Evolutionary conservation across 2,113 vertebrate species (phyloP).

Genomic region (Gasterosteus aculeatus): DNA sequence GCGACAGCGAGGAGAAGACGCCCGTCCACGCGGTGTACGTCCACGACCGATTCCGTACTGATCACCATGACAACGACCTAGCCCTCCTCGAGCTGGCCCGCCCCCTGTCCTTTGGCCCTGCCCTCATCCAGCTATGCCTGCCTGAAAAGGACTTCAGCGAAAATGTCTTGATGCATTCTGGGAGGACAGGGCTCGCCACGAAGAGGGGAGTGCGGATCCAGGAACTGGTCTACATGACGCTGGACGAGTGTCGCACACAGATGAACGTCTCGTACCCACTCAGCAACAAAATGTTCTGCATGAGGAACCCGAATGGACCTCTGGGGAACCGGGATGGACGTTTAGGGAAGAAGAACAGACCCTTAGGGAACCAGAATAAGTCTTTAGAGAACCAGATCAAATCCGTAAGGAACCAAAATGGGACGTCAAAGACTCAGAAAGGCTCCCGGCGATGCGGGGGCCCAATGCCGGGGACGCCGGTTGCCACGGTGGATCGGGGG

Average conservation of each 20-base stretch:
- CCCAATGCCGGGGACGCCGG: conserved; percentile 79
- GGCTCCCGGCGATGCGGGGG: not conserved
- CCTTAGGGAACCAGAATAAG: not conserved
- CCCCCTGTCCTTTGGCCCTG: conserved; percentile 65
- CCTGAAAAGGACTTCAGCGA: conserved; percentile 90
- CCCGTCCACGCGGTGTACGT: conserved; percentile 40
- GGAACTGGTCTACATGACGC: conserved; percentile 69
- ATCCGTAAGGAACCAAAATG: not conserved
- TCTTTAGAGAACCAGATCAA: not conserved
- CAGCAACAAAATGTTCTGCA: conserved; percentile 90
- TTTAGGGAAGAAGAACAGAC: not conserved
- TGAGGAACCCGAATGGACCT: conserved; percentile 31
- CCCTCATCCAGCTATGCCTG: conserved; percentile 82
- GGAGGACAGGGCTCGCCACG: conserved; percentile 68
- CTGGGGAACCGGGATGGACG: not conserved
- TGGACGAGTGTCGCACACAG: conserved; percentile 78
- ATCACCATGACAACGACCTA: conserved; percentile 79
- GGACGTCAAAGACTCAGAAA: not conserved
- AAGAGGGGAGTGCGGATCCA: not conserved
- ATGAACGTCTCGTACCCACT: conserved; percentile 79
- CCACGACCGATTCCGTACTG: conserved; percentile 75
- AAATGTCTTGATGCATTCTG: conserved; percentile 82
- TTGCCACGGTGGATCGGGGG: conserved; percentile 79
- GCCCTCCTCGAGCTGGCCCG: conserved; percentile 80
- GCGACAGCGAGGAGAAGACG: conserved; percentile 2